phyloP scores from a whole-genome alignment of 2,113 vertebrate genomes.

The Rissa tridactyla region DNA sequence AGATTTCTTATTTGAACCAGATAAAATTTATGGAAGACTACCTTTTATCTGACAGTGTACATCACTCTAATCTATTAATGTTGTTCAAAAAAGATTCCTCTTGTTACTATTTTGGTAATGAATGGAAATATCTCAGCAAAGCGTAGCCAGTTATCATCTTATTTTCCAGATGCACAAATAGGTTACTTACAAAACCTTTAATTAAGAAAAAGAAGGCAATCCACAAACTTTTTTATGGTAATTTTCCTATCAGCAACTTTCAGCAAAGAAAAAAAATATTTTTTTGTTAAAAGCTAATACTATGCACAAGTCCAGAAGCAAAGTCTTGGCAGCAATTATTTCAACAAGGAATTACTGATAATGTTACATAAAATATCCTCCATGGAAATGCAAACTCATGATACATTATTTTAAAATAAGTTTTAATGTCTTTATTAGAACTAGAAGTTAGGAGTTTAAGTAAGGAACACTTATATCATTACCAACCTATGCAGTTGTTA shows the following conservation, averaged over 20 bases:
- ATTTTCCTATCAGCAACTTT: background rate
- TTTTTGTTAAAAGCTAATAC: background rate
- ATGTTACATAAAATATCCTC: background rate
- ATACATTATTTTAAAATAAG: background rate
- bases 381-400: background rate
- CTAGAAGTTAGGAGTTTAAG: background rate
- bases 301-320: background rate
- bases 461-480: background rate
- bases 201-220: background rate
- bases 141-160: background rate
- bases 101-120: background rate
- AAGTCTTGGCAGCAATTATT: background rate
- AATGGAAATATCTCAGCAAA: background rate
- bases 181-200: background rate
- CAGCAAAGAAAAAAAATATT: background rate
- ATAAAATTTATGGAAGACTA: background rate
- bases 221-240: background rate
- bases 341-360: background rate
- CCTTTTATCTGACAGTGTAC: background rate
- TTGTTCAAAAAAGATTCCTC: background rate
- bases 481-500: background rate
- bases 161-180: background rate
- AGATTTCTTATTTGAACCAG: background rate
- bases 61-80: background rate
- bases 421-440: background rate